Conservation (phyloP, 2,888 invertebrate genomes). For the Amphimallon solstitiale region DNA sequence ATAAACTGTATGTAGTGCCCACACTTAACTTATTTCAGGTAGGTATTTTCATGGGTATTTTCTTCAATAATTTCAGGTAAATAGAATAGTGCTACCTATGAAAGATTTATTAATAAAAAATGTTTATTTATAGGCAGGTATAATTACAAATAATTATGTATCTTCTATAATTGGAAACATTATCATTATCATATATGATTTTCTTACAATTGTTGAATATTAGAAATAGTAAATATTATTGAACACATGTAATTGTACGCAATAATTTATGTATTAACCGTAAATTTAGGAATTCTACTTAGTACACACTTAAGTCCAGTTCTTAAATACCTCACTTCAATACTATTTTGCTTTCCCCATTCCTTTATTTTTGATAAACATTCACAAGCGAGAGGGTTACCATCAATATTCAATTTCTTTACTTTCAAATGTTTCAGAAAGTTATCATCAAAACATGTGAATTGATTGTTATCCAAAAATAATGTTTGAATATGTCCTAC, state of each 20-base stretch:
- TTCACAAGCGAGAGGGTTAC: slow-evolving; percentile 53
- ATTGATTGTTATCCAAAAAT: slow-evolving; percentile 51
- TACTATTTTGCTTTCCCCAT: slow-evolving; percentile 49
- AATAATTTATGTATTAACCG: not conserved
- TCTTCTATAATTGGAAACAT: no score
- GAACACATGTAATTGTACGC: not conserved
- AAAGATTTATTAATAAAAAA: no score
- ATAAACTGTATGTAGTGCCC: no score
- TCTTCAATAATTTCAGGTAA: no score
- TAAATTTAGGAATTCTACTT: slow-evolving; percentile 5
- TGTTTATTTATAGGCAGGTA: no score
- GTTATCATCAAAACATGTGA: slow-evolving; percentile 52
- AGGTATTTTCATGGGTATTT: no score
- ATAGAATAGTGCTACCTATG: no score
- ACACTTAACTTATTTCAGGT: no score
- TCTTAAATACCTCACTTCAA: slow-evolving; percentile 45
- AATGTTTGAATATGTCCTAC: slow-evolving; percentile 48
- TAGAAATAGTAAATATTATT: not conserved
- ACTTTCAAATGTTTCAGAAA: slow-evolving; percentile 46
- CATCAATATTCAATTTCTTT: slow-evolving; percentile 50
- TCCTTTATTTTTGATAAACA: slow-evolving; percentile 53
- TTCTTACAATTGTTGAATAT: no score
- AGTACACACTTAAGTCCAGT: slow-evolving; percentile 41
- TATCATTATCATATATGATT: no score
- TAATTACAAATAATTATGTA: no score